A percentile compares a stretch with the other conserved stretches of the same genome.
Evolutionary conservation across 2,888 invertebrate genomes (phyloP).

Genomic region (Agonum fuliginosum): DNA sequence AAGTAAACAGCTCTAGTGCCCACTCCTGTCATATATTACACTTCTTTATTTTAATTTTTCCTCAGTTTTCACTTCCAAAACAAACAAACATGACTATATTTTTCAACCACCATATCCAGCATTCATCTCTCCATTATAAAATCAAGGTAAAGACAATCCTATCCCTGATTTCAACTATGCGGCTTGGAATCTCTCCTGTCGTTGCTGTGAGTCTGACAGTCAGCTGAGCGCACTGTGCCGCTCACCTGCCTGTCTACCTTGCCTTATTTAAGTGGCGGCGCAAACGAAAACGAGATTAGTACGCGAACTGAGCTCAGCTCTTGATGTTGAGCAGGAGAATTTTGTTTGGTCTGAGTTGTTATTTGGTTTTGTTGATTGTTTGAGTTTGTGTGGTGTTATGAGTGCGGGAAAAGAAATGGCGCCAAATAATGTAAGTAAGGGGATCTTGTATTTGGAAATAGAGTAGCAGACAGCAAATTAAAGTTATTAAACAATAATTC

Average conservation of each 20-base stretch:
- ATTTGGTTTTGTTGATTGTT: slow-evolving; percentile 16
- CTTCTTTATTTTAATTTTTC: too few species aligned
- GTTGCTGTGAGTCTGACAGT: background rate
- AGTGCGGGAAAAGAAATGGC: slow-evolving; percentile 12
- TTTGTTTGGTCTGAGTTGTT: slow-evolving; percentile 40
- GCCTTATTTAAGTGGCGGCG: slow-evolving; percentile 47
- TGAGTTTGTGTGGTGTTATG: slow-evolving; percentile 33
- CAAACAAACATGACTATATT: too few species aligned
- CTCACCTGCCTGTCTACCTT: background rate
- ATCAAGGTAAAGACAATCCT: slow-evolving; percentile 48
- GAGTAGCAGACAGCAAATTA: too few species aligned
- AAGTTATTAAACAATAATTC: too few species aligned
- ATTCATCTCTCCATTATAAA: slow-evolving; percentile 49
- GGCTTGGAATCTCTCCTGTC: background rate
- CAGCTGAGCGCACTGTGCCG: slow-evolving; percentile 35
- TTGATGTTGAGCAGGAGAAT: slow-evolving; percentile 54
- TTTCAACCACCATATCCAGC: too few species aligned
- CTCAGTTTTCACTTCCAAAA: too few species aligned
- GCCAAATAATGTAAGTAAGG: slow-evolving; percentile 49
- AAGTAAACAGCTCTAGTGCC: too few species aligned
- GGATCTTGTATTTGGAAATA: background rate
- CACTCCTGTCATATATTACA: too few species aligned
- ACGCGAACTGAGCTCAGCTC: slow-evolving; percentile 36
- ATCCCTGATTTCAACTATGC: slow-evolving; percentile 1
- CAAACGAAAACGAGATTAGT: slow-evolving; percentile 47